Evolutionary conservation across 2,113 vertebrate genomes (phyloP), one percentile per base, ranked within the genome.

Genomic region (Gavialis gangeticus): DNA sequence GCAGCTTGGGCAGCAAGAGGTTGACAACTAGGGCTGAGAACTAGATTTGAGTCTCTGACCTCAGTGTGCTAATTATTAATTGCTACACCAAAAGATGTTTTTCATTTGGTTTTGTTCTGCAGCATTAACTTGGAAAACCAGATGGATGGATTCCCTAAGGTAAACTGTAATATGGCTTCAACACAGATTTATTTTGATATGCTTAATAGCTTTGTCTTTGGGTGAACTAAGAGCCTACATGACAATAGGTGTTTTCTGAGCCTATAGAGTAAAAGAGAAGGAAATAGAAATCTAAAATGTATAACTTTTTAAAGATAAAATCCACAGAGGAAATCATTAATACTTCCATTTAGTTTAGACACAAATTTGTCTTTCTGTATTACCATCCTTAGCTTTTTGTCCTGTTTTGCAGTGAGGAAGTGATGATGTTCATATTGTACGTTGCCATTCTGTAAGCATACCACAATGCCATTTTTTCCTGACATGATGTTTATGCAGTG

Each of bases 291-390:
- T 67, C 1, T 0, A 25, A 81, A 80, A 30, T 46, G 9, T 91
- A 82, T 81, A 46, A 57, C 28, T 73, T 57, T 82, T 96, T 76
- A 93, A 96, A 95, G 93, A 91, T 83, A 90, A 96, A 91, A 87
- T 79, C 93, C 77, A 69, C 22, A 55, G 86, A 83, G 93, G 75
- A 2, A 63, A 82, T 69, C 30, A 82, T 85, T 87, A 85, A 14
- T 77, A 79, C 94, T 96, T 84, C 76, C 75, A 84, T 95, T 94
- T 93, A 91, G 67, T 5, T 60, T 28, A 90, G 22, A 93, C 67
- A 17, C 90, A 90, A 81, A 93, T 87, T 88, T 93, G 73, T 87
- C 69, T 79, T 78, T 22, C 67, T 85, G 62, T 92, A 89, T 92
- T 84, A n/a, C 19, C 34, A 56, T 69, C 12, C 94, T 93, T n/a